These are phyloP conservation scores for Xanthorhoe designata DNA, from an alignment of 2,888 invertebrate genomes.

Conservation along the genomic window DNA sequence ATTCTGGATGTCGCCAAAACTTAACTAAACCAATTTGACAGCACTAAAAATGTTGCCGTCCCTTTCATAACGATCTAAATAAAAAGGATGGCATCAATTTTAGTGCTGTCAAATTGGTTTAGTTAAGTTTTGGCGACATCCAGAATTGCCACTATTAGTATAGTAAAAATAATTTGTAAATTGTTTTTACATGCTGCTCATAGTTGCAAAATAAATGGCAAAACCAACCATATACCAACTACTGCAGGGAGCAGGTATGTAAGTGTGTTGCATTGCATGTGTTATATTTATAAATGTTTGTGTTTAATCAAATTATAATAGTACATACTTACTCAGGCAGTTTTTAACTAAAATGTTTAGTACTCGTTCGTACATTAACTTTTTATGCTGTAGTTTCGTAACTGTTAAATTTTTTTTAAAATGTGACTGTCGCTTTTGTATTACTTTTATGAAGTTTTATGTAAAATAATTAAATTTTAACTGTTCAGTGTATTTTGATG, in stretches of 20 bases:
- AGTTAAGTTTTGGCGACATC: too few species aligned
- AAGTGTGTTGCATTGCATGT: not conserved
- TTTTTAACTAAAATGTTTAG: not conserved
- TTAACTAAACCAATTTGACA: too few species aligned
- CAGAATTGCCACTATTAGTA: too few species aligned
- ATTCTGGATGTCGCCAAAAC: too few species aligned
- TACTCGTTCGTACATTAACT: too few species aligned
- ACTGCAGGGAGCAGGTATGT: constrained; percentile 79
- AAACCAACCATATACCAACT: constrained; percentile 72
- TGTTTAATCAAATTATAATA: not conserved
- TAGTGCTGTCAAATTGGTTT: too few species aligned
- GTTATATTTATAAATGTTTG: not conserved
- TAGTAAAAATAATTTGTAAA: constrained; percentile 6
- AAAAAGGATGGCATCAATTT: too few species aligned
- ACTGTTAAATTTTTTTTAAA: not conserved
- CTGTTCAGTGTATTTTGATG: not conserved
- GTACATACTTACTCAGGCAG: too few species aligned
- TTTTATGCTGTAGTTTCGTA: too few species aligned
- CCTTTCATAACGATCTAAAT: too few species aligned
- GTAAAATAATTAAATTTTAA: not conserved
- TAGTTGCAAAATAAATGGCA: constrained; percentile 82
- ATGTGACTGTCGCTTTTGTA: not conserved
- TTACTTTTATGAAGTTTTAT: not conserved
- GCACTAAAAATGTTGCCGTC: too few species aligned
- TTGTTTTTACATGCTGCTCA: constrained; percentile 67